phyloP scores from a whole-genome alignment of 2,113 vertebrate genomes.

The Synodontis membranacea region DNA sequence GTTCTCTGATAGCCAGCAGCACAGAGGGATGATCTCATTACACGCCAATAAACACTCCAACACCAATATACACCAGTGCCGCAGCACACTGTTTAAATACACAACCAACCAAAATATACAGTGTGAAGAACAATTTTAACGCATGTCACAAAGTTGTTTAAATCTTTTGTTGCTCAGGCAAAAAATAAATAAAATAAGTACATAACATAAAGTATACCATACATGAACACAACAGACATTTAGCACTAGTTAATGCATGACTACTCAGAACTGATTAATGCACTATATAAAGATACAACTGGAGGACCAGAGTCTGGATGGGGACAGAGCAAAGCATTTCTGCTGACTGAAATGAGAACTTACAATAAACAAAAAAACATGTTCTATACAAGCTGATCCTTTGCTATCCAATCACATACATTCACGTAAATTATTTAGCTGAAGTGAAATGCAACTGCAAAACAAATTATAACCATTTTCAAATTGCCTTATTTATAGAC shows the following conservation, averaged over 20 bases:
- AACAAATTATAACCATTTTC: neutral
- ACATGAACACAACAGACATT: neutral
- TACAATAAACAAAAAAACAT: neutral
- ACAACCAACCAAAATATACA: conserved; percentile 20
- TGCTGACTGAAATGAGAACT: neutral
- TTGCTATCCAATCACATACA: neutral
- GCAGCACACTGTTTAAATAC: conserved; percentile 42
- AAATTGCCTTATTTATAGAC: neutral
- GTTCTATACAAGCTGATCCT: neutral
- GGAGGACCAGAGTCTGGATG: neutral
- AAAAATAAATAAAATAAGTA: neutral
- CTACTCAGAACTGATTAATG: neutral
- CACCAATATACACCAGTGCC: conserved; percentile 44
- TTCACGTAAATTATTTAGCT: neutral
- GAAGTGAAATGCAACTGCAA: neutral
- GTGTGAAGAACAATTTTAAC: neutral
- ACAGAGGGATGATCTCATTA: conserved; percentile 59
- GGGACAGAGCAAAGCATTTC: neutral
- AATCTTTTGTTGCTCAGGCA: neutral
- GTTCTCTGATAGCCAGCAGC: conserved; percentile 56
- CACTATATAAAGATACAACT: neutral
- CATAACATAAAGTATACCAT: neutral
- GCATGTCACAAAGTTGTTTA: neutral
- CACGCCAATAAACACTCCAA: conserved; percentile 55
- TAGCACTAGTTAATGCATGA: neutral